Percentiles rank a stretch among this genome's conserved stretches.
phyloP scores from a whole-genome alignment of 2,888 invertebrate species.

The Drosophila gaucha region DNA sequence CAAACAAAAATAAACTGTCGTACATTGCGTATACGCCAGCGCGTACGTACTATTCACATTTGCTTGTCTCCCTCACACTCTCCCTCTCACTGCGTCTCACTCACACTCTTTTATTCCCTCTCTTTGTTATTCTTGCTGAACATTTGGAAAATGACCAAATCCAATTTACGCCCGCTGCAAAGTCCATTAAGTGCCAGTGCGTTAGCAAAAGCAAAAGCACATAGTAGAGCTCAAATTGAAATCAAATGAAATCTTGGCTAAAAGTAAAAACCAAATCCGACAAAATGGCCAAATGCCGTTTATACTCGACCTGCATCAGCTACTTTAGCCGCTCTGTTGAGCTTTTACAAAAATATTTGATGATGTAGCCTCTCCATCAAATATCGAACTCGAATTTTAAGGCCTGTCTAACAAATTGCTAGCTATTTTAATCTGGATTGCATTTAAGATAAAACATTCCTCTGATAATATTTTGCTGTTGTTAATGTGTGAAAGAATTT shows the following conservation, averaged over 20 bases:
- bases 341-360: too few species aligned
- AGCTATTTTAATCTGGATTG: too few species aligned
- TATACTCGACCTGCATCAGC: background rate
- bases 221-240: conserved; percentile 37
- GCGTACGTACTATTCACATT: conserved; percentile 23
- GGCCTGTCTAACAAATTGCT: too few species aligned
- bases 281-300: conserved; percentile 25
- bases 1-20: conserved; percentile 60
- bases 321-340: too few species aligned
- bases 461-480: too few species aligned
- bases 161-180: conserved; percentile 65
- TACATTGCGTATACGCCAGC: conserved; percentile 39
- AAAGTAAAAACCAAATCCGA: conserved; percentile 36
- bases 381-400: too few species aligned
- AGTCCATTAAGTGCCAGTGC: conserved; percentile 65
- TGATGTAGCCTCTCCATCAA: too few species aligned
- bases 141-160: conserved; percentile 65
- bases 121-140: background rate
- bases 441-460: too few species aligned
- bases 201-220: conserved; percentile 24
- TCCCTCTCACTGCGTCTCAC: background rate
- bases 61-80: background rate
- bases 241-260: conserved; percentile 33
- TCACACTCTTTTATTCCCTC: background rate
- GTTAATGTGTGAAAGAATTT: too few species aligned